Evolutionary conservation across 2,113 vertebrate genomes (phyloP).

Genomic region (Mustela lutreola): DNA sequence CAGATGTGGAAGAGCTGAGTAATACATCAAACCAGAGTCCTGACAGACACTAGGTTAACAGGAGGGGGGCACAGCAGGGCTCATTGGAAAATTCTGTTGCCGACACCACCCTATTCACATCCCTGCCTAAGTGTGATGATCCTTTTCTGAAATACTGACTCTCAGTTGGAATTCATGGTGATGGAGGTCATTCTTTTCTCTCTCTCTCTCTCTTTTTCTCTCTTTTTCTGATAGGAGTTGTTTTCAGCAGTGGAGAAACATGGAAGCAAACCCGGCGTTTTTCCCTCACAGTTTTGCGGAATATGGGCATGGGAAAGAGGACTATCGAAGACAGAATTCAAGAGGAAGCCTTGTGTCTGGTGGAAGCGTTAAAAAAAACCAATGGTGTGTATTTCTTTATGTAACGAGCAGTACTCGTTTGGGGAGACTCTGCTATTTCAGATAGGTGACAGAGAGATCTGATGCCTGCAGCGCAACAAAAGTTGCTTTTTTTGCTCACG

Average conservation of each 20-base stretch:
- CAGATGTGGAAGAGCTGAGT: neutral
- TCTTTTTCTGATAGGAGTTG: constrained; percentile 57
- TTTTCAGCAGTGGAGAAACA: constrained; percentile 76
- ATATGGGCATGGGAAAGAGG: constrained; percentile 87
- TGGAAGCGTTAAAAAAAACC: constrained; percentile 82
- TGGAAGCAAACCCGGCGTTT: constrained; percentile 83
- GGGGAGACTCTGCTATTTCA: neutral
- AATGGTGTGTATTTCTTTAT: constrained; percentile 69
- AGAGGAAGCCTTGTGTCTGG: constrained; percentile 82
- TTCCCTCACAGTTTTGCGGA: constrained; percentile 79
- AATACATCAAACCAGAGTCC: neutral
- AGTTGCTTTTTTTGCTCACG: neutral
- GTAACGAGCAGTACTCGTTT: neutral
- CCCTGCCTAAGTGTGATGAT: neutral
- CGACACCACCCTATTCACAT: neutral
- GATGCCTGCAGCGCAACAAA: neutral
- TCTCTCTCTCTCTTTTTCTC: too few species aligned
- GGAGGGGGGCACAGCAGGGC: neutral
- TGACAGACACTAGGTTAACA: neutral
- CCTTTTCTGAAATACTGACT: neutral
- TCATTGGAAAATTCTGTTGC: neutral
- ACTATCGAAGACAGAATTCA: constrained; percentile 84
- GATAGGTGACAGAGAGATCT: neutral
- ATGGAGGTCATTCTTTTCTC: neutral
- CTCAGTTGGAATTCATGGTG: neutral